Evolutionary conservation across 2,888 invertebrate species (phyloP).

Genomic region (Peribatodes rhomboidaria): DNA sequence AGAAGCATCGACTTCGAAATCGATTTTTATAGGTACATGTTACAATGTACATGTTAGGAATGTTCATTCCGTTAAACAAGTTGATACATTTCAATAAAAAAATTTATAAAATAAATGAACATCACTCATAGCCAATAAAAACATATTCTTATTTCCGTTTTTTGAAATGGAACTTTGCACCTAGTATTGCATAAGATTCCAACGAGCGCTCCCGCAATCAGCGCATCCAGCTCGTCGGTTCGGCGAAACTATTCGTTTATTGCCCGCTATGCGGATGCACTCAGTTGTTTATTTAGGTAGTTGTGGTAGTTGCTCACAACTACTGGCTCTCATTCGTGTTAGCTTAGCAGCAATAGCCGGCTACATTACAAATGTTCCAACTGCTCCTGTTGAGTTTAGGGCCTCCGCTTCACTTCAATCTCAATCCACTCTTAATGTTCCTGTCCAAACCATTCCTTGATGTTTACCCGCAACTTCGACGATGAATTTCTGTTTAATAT

Average conservation of each 20-base stretch:
- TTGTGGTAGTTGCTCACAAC: constrained; percentile 26
- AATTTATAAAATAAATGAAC: not conserved
- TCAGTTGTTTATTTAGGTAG: constrained; percentile 39
- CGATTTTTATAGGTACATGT: too few species aligned
- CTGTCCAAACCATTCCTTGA: too few species aligned
- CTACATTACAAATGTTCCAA: not conserved
- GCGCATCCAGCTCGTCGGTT: constrained; percentile 34
- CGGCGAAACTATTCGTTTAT: constrained; percentile 36
- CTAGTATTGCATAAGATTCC: constrained; percentile 2
- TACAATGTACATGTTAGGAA: too few species aligned
- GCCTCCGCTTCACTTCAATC: too few species aligned
- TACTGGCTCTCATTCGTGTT: not conserved
- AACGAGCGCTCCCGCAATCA: constrained; percentile 6
- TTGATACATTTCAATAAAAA: too few species aligned
- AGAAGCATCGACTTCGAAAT: too few species aligned
- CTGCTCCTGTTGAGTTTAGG: not conserved
- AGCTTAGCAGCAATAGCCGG: constrained; percentile 26
- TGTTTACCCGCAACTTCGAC: too few species aligned
- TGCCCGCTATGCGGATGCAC: constrained; percentile 39
- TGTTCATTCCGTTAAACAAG: too few species aligned
- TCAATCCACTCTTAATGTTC: too few species aligned
- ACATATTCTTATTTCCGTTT: not conserved
- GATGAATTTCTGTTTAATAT: too few species aligned
- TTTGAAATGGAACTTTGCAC: constrained; percentile 4
- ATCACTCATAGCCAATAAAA: not conserved